Evolutionary conservation across 2,113 vertebrate genomes (phyloP).

Genomic region (Pyxicephalus adspersus): DNA sequence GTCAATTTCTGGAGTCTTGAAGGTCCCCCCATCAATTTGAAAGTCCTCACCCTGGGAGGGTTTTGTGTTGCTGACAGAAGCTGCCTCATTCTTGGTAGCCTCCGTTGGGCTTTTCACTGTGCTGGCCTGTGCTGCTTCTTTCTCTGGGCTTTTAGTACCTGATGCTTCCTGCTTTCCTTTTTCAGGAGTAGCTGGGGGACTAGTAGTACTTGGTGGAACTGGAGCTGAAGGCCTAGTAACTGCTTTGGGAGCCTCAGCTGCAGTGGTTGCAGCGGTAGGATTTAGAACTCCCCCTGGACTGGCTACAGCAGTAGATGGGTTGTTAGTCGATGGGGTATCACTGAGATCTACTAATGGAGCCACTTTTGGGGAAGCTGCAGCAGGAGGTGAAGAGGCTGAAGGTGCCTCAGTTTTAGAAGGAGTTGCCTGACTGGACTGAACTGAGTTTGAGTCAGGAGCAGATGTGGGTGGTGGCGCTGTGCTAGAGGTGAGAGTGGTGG

Average conservation of each 20-base stretch:
- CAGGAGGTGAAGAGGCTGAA: constrained; percentile 65
- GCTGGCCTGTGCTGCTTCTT: constrained; percentile 76
- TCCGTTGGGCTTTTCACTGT: constrained; percentile 71
- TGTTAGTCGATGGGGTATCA: constrained; percentile 70
- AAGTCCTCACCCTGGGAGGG: constrained; percentile 86
- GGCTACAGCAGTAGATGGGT: constrained; percentile 68
- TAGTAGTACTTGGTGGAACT: constrained; percentile 63
- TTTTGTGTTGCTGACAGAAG: constrained; percentile 72
- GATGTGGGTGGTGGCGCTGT: constrained; percentile 76
- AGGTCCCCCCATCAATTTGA: constrained; percentile 91
- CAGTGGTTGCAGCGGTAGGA: constrained; percentile 64
- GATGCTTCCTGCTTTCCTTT: constrained; percentile 72
- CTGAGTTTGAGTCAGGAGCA: constrained; percentile 74
- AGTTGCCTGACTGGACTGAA: constrained; percentile 67
- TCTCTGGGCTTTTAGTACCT: constrained; percentile 72
- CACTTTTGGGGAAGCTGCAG: constrained; percentile 76
- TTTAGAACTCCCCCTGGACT: constrained; percentile 72
- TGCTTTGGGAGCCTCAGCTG: constrained; percentile 66
- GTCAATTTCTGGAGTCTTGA: constrained; percentile 88
- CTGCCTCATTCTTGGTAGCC: constrained; percentile 72
- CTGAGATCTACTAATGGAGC: constrained; percentile 90
- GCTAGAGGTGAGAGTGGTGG: constrained; percentile 93
- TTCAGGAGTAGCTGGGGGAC: constrained; percentile 72
- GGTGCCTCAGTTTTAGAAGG: constrained; percentile 68
- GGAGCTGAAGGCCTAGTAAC: constrained; percentile 65